A percentile compares a stretch with the other conserved stretches of the same genome.
Conservation (phyloP, 2,797 vertebrate genomes). For the Geotrypetes seraphini region DNA sequence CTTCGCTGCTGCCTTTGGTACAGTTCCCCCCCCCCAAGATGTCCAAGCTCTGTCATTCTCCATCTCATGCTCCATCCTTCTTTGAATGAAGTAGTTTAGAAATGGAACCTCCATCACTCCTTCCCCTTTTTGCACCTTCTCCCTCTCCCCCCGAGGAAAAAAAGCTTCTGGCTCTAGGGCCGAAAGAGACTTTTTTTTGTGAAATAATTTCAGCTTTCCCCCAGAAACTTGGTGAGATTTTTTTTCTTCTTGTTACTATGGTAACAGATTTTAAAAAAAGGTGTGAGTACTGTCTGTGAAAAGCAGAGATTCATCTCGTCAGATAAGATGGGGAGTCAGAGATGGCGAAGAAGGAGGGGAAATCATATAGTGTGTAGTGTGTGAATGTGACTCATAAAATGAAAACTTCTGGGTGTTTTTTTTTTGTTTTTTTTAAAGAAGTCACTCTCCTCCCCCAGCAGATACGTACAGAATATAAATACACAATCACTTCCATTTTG, state of each 20-base stretch:
- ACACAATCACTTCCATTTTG: too few species aligned
- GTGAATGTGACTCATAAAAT: too few species aligned
- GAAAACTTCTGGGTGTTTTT: too few species aligned
- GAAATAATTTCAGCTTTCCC: constrained; percentile 71
- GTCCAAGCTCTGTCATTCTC: too few species aligned
- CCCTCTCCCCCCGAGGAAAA: constrained; percentile 2
- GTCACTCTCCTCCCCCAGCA: too few species aligned
- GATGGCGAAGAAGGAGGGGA: constrained; percentile 59
- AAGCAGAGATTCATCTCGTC: constrained; percentile 75
- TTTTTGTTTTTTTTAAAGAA: too few species aligned
- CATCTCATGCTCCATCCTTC: too few species aligned
- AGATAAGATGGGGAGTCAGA: constrained; percentile 67
- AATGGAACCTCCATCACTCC: not conserved
- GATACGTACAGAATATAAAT: too few species aligned
- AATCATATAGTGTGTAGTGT: constrained; percentile 56
- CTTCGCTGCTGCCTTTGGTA: too few species aligned
- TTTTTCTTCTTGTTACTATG: constrained; percentile 94
- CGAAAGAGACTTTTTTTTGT: constrained; percentile 66
- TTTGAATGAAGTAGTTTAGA: too few species aligned
- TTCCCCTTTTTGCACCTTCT: not conserved
- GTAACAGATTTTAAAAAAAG: constrained; percentile 76
- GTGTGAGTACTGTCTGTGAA: constrained; percentile 66
- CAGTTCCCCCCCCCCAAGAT: too few species aligned
- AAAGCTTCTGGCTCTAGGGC: constrained; percentile 36
- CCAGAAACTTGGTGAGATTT: constrained; percentile 91